These are phyloP conservation scores for Oenanthe melanoleuca DNA, from an alignment of 2,113 vertebrate genomes.

Conservation along the genomic window DNA sequence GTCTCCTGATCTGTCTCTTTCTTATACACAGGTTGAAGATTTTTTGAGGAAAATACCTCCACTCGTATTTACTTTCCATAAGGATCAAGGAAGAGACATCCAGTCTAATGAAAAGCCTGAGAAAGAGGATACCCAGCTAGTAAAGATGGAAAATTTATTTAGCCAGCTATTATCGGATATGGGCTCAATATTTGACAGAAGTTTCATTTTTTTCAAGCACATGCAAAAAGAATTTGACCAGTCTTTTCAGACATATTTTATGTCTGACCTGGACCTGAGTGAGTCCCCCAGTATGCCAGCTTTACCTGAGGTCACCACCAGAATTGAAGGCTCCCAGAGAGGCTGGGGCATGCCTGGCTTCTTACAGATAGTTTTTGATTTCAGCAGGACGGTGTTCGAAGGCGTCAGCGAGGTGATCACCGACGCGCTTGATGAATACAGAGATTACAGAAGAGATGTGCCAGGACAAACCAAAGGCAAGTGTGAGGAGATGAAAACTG, in stretches of 20 bases:
- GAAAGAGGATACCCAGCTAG: conserved; percentile 72
- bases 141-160: conserved; percentile 81
- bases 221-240: conserved; percentile 82
- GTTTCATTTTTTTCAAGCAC: conserved; percentile 77
- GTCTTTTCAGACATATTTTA: conserved; percentile 80
- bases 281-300: conserved; percentile 40
- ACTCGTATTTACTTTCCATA: conserved; percentile 72
- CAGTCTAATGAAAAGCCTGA: conserved; percentile 59
- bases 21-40: conserved; percentile 76
- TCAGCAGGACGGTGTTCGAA: conserved; percentile 81
- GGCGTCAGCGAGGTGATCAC: conserved; percentile 82
- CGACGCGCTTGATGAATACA: conserved; percentile 73
- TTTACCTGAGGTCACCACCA: conserved; percentile 56
- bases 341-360: conserved; percentile 79
- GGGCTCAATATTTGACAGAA: conserved; percentile 78
- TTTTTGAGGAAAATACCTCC: conserved; percentile 82
- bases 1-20: background rate
- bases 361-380: conserved; percentile 84
- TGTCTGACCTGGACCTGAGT: conserved; percentile 65
- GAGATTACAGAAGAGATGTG: conserved; percentile 45
- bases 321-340: conserved; percentile 65
- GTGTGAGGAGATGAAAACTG: conserved; percentile 22
- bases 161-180: conserved; percentile 73
- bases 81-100: conserved; percentile 55
- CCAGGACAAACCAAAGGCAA: conserved; percentile 76